Percentiles rank a stretch among this genome's conserved stretches.
phyloP scores from a whole-genome alignment of 1,140 invertebrate species.

The Steinernema khuongi region DNA sequence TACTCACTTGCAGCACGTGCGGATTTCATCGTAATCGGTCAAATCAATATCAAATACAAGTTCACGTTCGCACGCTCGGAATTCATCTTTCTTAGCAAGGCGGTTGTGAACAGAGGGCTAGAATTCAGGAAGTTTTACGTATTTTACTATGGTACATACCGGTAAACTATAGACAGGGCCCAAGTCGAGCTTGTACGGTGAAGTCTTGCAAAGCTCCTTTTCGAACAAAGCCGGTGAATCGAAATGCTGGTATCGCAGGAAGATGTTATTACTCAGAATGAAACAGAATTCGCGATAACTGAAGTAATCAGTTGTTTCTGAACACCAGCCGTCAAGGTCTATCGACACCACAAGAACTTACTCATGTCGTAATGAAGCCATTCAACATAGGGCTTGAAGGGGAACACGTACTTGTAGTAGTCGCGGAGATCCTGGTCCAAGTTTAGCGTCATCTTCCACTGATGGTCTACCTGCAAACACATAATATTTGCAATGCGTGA shows the following conservation, averaged over 20 bases:
- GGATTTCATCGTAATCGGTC: conserved; percentile 95
- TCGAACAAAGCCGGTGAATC: conserved; percentile 73
- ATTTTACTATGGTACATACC: conserved; percentile 62
- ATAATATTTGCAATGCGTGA: no score
- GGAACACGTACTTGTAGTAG: conserved; percentile 41
- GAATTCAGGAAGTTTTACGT: conserved; percentile 24
- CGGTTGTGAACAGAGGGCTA: conserved; percentile 61
- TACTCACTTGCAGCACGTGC: conserved; percentile 71
- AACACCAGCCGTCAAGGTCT: conserved; percentile 13
- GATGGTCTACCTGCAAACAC: no score
- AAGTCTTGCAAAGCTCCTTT: conserved; percentile 72
- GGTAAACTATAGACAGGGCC: conserved; percentile 78
- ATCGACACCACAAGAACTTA: conserved; percentile 8
- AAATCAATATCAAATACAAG: conserved; percentile 99
- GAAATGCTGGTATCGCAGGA: conserved; percentile 85
- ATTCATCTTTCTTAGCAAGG: conserved; percentile 63
- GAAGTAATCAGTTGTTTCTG: conserved; percentile 64
- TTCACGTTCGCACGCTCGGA: conserved; percentile 73
- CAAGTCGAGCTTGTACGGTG: conserved; percentile 88
- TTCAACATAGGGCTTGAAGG: conserved; percentile 38
- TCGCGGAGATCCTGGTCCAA: conserved; percentile 21
- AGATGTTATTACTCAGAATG: conserved; percentile 85
- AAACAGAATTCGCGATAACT: conserved; percentile 87
- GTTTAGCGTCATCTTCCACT: background rate
- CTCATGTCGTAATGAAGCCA: conserved; percentile 40